Evolutionary conservation across 2,888 invertebrate genomes (phyloP).

Genomic region (Drosophila emarginata): DNA sequence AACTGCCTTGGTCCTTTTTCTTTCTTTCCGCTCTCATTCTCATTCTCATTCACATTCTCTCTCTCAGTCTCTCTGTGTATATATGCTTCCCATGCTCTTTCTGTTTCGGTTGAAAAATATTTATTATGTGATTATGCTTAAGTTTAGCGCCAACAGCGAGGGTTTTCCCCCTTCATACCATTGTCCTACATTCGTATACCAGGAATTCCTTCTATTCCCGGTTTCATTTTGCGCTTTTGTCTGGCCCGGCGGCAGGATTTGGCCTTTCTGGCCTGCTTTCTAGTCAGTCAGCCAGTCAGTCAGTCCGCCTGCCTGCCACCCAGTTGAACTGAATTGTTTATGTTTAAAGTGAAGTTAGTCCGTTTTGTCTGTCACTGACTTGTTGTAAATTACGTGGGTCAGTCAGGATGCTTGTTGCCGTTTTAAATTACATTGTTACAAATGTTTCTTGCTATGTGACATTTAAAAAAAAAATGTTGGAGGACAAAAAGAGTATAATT

Average conservation of each 20-base stretch:
- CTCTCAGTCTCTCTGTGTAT: neutral
- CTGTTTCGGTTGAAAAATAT: constrained; percentile 43
- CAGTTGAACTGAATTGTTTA: constrained; percentile 41
- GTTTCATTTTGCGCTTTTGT: constrained; percentile 17
- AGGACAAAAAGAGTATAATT: too few species aligned
- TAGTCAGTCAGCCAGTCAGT: neutral
- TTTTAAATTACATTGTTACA: constrained; percentile 70
- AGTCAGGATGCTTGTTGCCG: constrained; percentile 31
- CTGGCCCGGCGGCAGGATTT: constrained; percentile 61
- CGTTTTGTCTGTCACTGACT: constrained; percentile 31
- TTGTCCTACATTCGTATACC: constrained; percentile 8
- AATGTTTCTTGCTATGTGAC: constrained; percentile 38
- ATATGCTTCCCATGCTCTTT: constrained; percentile 19
- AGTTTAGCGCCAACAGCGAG: constrained; percentile 56
- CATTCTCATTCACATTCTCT: neutral
- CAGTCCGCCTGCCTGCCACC: neutral
- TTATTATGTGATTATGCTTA: constrained; percentile 76
- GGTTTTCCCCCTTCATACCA: constrained; percentile 6
- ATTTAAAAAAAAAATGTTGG: too few species aligned
- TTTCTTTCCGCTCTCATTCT: neutral
- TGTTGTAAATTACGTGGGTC: constrained; percentile 52
- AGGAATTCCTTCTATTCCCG: constrained; percentile 25
- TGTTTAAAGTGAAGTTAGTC: constrained; percentile 50
- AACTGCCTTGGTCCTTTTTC: constrained; percentile 39
- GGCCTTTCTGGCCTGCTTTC: constrained; percentile 45